Evolutionary conservation across 2,113 vertebrate species (phyloP).

Genomic region (Kryptolebias marmoratus): DNA sequence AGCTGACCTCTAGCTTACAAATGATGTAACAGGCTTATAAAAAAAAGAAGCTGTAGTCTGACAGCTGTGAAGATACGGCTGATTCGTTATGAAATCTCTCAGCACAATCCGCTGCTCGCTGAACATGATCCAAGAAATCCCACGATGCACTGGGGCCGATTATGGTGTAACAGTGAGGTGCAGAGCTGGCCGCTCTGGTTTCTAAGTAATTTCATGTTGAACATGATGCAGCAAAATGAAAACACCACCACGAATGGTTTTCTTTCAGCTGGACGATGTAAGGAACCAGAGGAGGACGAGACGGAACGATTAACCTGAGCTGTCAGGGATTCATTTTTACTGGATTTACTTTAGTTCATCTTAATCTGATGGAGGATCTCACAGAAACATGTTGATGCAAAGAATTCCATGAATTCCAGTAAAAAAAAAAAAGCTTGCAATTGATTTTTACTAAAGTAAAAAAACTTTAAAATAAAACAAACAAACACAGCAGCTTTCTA

Average conservation of each 20-base stretch:
- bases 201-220: constrained; percentile 10
- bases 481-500: too few relatives aligned
- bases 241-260: constrained; percentile 27
- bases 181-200: constrained; percentile 31
- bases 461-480: too few relatives aligned
- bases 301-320: background rate
- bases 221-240: constrained; percentile 62
- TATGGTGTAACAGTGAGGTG: constrained; percentile 36
- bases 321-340: too few relatives aligned
- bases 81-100: constrained; percentile 52
- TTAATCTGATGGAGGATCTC: too few relatives aligned
- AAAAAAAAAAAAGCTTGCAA: too few relatives aligned
- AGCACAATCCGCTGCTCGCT: constrained; percentile 35
- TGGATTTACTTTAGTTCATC: too few relatives aligned
- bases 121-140: constrained; percentile 52
- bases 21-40: constrained; percentile 32
- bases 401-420: too few relatives aligned
- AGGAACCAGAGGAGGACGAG: background rate
- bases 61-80: constrained; percentile 37
- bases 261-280: constrained; percentile 15
- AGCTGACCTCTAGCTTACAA: constrained; percentile 28
- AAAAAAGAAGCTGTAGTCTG: constrained; percentile 16
- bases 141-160: constrained; percentile 57
- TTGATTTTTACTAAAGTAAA: too few relatives aligned
- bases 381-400: too few relatives aligned